These are phyloP conservation scores for Netelia melanura DNA, from an alignment of 2,888 invertebrate genomes.

Conservation along the genomic window DNA sequence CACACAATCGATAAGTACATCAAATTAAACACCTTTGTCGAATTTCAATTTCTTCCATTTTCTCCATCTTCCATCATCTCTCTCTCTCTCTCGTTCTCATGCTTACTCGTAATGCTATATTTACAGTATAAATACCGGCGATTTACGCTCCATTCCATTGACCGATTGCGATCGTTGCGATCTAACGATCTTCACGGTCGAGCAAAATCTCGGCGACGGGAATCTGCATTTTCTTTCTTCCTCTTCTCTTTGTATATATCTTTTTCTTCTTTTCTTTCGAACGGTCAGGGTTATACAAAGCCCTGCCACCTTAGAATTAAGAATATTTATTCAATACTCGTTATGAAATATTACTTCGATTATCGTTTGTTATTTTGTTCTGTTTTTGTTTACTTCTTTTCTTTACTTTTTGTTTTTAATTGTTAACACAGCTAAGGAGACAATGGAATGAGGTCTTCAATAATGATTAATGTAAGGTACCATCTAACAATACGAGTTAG, in stretches of 20 bases:
- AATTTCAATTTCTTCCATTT: slow-evolving; percentile 18
- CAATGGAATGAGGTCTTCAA: slow-evolving; percentile 75
- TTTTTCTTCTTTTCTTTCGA: slow-evolving; percentile 31
- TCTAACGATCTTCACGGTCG: slow-evolving; percentile 42
- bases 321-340: slow-evolving; percentile 59
- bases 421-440: slow-evolving; percentile 74
- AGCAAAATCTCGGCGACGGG: background rate
- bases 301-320: slow-evolving; percentile 56
- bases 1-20: slow-evolving; percentile 56
- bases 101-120: slow-evolving; percentile 64
- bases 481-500: slow-evolving; percentile 65
- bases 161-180: slow-evolving; percentile 44
- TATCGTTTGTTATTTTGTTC: slow-evolving; percentile 50
- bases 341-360: slow-evolving; percentile 66
- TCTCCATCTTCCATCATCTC: background rate
- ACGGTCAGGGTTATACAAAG: slow-evolving; percentile 58
- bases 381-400: slow-evolving; percentile 18
- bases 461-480: slow-evolving; percentile 67
- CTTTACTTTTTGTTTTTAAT: slow-evolving; percentile 49
- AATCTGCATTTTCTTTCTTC: slow-evolving; percentile 8
- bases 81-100: slow-evolving; percentile 26
- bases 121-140: slow-evolving; percentile 66
- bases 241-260: background rate
- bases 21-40: slow-evolving; percentile 53
- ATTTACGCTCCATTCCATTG: slow-evolving; percentile 45